Conservation (phyloP, 2,797 vertebrate species). For the Syndactyla subalaris region DNA sequence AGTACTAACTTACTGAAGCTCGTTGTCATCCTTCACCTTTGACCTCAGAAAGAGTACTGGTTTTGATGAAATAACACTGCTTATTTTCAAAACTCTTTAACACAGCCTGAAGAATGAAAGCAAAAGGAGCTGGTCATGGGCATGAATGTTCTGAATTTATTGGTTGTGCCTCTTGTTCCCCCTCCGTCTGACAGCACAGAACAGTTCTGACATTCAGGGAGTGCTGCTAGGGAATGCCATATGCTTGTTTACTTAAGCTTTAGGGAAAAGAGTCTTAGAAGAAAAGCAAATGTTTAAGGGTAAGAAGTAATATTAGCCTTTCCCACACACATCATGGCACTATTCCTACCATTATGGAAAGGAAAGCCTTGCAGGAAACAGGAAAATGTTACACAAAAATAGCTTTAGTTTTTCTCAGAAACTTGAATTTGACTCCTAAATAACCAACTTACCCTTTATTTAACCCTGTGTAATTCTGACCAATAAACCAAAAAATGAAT, state of each 20-base stretch:
- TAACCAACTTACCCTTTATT: not conserved
- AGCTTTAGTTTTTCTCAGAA: constrained; percentile 35
- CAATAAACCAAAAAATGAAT: not conserved
- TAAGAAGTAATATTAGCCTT: constrained; percentile 29
- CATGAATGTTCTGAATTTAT: not conserved
- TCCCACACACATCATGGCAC: not conserved
- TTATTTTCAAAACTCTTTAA: not conserved
- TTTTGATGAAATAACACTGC: not conserved
- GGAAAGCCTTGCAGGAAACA: constrained; percentile 21
- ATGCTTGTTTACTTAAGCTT: constrained; percentile 37
- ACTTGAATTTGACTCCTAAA: not conserved
- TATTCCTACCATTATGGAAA: not conserved
- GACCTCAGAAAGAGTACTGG: not conserved
- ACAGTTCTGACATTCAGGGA: not conserved
- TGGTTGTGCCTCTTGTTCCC: not conserved
- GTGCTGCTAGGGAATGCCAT: constrained; percentile 1
- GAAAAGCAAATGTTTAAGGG: constrained; percentile 41
- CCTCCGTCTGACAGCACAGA: not conserved
- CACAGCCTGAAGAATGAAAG: not conserved
- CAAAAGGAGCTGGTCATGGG: not conserved
- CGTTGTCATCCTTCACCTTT: not conserved
- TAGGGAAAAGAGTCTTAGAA: not conserved
- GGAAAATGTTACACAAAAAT: constrained; percentile 22
- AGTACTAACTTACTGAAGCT: not conserved
- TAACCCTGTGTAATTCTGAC: constrained; percentile 29